Conservation (phyloP, 2,888 invertebrate species). For the Smittia sp. region DNA sequence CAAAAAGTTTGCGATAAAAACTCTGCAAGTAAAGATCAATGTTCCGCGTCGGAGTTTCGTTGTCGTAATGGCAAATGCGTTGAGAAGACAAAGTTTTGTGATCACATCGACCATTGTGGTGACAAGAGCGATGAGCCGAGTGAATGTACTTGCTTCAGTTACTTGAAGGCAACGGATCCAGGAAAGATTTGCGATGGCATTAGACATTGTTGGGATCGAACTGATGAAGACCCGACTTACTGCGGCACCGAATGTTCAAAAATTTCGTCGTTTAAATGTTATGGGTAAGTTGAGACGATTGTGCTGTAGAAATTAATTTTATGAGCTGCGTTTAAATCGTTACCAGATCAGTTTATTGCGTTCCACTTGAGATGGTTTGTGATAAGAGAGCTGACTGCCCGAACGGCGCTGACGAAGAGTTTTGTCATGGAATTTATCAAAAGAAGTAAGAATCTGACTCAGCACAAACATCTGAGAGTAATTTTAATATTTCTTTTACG, state of each 20-base stretch:
- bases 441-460: too few species aligned
- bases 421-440: constrained; percentile 59
- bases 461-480: too few species aligned
- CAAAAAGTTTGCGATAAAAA: constrained; percentile 43
- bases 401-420: constrained; percentile 65
- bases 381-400: constrained; percentile 73
- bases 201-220: constrained; percentile 72
- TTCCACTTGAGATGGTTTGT: constrained; percentile 72
- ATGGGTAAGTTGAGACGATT: constrained; percentile 51
- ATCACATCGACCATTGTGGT: constrained; percentile 65
- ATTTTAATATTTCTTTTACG: too few species aligned
- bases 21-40: constrained; percentile 54
- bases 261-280: constrained; percentile 49
- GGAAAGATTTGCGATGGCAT: constrained; percentile 72
- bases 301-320: constrained; percentile 7
- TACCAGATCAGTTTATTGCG: constrained; percentile 57
- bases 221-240: constrained; percentile 66
- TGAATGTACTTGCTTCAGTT: constrained; percentile 63
- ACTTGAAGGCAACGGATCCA: constrained; percentile 65
- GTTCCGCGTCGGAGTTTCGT: constrained; percentile 62
- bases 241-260: constrained; percentile 54
- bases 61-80: constrained; percentile 68
- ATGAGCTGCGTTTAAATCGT: neutral
- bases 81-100: constrained; percentile 66
- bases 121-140: constrained; percentile 71